Evolutionary conservation across 2,797 vertebrate genomes (phyloP), one percentile per base, ranked within the genome.

Genomic region (Coccyzus lansbergi): DNA sequence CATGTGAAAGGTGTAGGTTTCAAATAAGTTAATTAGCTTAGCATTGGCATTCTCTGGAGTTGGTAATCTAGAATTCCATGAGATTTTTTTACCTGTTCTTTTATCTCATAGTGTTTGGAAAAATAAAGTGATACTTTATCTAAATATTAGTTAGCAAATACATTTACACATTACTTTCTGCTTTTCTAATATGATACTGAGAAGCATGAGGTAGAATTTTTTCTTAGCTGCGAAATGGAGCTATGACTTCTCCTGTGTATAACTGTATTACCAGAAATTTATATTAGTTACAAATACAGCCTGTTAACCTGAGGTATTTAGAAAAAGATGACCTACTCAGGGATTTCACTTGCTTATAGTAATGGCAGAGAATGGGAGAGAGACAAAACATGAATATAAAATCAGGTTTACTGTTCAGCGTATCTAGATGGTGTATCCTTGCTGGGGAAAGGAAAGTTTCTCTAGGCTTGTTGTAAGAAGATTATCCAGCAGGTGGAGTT

Each of bases 401-500:
- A 53, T 14, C 8, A 9, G 15, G 11, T 70, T 7, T 1, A 8
- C 9, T 2, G 2, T 68, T 84, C 20, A 33, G 20, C n/a, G 7
- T 42, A 6, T 17, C 14, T 24, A 68, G 42, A 16, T 40, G 31
- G 1, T 65, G 1, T 24, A 18, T 63, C 34, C 55, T 0, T 51
- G 8, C 9, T 44, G 34, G 15, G 55, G 46, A 58, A 65, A 24
- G 0, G 1, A n/a, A 68, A 80, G 17, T 33, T 38, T 33, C 29
- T 17, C 20, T 2, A 8, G 49, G 29, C 24, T 60, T 46, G n/a
- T 63, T 71, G 8, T 36, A 46, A 65, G 53, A 29, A 22, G 25
- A 19, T 62, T 31, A 65, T 83, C 94, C 92, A 88, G 83, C 83
- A 95, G 88, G 46, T 94, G 95, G 93, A 93, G 92, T 78, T 60